Base-by-base conservation (phyloP, 1,140 invertebrate genomes). In the Euschistus heros region DNA sequence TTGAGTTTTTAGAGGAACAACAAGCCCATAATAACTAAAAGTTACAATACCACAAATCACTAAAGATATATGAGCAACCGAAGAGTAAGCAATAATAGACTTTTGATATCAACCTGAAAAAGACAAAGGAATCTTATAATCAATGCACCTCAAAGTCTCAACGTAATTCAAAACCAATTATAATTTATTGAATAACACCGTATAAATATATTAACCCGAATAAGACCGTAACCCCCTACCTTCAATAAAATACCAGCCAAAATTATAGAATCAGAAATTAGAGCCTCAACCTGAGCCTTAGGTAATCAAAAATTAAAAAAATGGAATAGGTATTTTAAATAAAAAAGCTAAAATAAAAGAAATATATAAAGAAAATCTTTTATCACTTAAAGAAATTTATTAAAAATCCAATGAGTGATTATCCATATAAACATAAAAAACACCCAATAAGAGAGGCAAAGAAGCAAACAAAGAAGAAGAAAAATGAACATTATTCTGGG, bases 11-110 rank as follows among this genome's bases (percentile, higher is more conserved):
- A 62, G 22, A 33, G 37, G 44, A 33, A 57, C 55, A 13, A 69
- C 69, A 77, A 68, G 57, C 74, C 75, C 73, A 82, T 73, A 70
- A 80, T 63, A n/a, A n/a, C n/a, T n/a, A n/a, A n/a, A n/a, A n/a
- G n/a, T n/a, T n/a, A n/a, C n/a, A n/a, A n/a, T n/a, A 2, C 77
- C 78, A 37, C 71, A 52, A 73, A 83, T 72, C 57, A 80, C 76
- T 68, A 82, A 68, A 17, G 75, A 74, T 75, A 84, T 83, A 77
- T 83, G 82, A 73, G 78, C 75, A 24, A 84, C 76, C 24, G 80
- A 83, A 71, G 82, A 84, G 77, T 84, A 84, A 73, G 82, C 81
- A 76, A 82, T 78, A 73, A 84, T 77, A 67, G 76, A 75, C 70
- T 85, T 85, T 73, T 82, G 71, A 81, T 81, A 75, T 69, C 76